phyloP scores from a whole-genome alignment of 1,140 invertebrate species.

The Drosophila subobscura region DNA sequence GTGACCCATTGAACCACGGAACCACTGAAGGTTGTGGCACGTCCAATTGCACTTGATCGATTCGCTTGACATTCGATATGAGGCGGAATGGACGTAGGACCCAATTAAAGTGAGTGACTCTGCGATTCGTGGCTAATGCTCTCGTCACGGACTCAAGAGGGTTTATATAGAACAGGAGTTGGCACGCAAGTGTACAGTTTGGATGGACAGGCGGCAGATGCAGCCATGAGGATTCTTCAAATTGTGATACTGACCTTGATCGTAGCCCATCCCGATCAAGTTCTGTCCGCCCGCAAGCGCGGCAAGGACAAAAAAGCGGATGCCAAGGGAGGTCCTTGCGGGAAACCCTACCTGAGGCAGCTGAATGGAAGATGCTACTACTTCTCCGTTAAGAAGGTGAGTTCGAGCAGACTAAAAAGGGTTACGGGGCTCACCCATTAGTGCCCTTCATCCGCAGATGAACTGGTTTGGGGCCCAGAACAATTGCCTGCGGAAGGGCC shows the following conservation, averaged over 20 bases:
- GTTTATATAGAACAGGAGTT: slow-evolving; percentile 65
- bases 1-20: not conserved
- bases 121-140: slow-evolving; percentile 21
- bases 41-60: slow-evolving; percentile 27
- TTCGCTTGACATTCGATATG: slow-evolving; percentile 18
- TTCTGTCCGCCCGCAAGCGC: not conserved
- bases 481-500: slow-evolving; percentile 87
- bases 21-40: not conserved
- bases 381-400: slow-evolving; percentile 55
- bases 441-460: slow-evolving; percentile 29
- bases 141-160: slow-evolving; percentile 37
- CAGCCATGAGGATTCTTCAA: slow-evolving; percentile 61
- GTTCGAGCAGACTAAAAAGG: too few species aligned
- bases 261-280: slow-evolving; percentile 41
- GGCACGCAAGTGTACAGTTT: slow-evolving; percentile 39
- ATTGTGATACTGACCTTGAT: slow-evolving; percentile 62
- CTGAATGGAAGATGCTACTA: slow-evolving; percentile 64
- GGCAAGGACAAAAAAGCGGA: slow-evolving; percentile 5
- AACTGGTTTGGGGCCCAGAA: slow-evolving; percentile 70
- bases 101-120: not conserved
- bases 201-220: slow-evolving; percentile 27
- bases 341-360: slow-evolving; percentile 41
- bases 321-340: slow-evolving; percentile 46
- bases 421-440: not conserved
- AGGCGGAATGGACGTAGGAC: not conserved